Conservation (phyloP, 35 echinoderm and acorn worm genomes). For the Amphiura filiformis region DNA sequence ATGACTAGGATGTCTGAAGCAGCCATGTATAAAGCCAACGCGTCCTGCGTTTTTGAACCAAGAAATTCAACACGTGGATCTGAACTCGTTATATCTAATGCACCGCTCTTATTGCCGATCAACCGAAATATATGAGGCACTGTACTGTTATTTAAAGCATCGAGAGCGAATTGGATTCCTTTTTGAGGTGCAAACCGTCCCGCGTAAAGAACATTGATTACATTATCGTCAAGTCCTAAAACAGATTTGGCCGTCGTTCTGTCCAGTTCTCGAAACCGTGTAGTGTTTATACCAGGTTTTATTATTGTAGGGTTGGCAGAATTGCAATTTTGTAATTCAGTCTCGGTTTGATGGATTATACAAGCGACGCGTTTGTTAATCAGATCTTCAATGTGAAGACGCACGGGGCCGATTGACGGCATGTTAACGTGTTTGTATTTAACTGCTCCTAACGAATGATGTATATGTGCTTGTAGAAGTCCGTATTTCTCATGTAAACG, state of each 20-base stretch:
- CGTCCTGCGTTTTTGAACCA: not conserved
- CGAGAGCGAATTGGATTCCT: not conserved
- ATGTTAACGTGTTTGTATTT: slow-evolving; percentile 9
- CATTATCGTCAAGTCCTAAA: not conserved
- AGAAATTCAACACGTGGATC: not conserved
- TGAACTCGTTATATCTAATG: not conserved
- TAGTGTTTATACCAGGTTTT: not conserved
- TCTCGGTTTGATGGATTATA: not conserved
- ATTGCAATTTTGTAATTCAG: not conserved
- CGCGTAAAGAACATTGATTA: slow-evolving; percentile 9
- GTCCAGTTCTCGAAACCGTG: not conserved
- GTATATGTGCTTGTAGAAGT: not conserved
- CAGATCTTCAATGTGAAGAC: not conserved
- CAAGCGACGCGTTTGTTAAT: not conserved
- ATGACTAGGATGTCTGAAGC: slow-evolving; percentile 14
- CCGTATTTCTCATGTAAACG: not conserved
- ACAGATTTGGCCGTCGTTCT: not conserved
- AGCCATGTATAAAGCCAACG: not conserved
- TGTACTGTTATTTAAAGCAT: not conserved
- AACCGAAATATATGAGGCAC: not conserved
- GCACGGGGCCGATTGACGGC: not conserved
- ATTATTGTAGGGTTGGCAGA: not conserved
- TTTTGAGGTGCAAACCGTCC: not conserved
- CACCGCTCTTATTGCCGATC: not conserved
- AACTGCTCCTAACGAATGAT: not conserved